Percentiles rank a stretch among this genome's conserved stretches.
Conservation (phyloP, 2,113 vertebrate species). For the Trogon melanurus region DNA sequence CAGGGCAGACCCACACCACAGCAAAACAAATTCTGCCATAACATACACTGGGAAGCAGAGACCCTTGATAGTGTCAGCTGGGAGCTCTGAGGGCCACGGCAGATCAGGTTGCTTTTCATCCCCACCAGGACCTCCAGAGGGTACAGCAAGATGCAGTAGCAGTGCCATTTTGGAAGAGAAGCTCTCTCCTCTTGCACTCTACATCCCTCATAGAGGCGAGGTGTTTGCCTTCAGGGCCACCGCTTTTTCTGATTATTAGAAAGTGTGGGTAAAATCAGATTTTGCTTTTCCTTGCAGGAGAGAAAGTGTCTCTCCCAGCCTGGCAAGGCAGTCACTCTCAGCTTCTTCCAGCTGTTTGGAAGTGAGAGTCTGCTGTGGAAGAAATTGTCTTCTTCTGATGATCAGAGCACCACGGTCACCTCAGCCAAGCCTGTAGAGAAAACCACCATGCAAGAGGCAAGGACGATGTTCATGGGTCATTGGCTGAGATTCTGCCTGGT, state of each 20-base stretch:
- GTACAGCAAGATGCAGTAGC: neutral
- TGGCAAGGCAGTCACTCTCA: neutral
- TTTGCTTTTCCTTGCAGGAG: neutral
- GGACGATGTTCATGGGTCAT: neutral
- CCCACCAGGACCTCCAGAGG: neutral
- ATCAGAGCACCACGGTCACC: neutral
- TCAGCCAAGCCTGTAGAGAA: accelerated
- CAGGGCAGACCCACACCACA: neutral
- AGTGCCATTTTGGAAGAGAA: neutral
- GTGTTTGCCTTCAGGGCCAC: accelerated
- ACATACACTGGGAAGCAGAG: neutral
- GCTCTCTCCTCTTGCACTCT: neutral
- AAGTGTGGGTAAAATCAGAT: neutral
- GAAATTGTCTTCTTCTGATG: neutral
- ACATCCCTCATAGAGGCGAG: neutral
- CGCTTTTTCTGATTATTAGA: neutral
- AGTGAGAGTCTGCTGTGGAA: accelerated
- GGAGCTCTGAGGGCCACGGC: neutral
- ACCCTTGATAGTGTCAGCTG: neutral
- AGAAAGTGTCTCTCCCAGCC: neutral
- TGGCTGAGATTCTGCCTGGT: neutral
- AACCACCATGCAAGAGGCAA: neutral
- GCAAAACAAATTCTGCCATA: neutral
- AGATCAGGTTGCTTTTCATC: neutral
- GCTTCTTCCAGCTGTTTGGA: conserved; percentile 4